Conservation (phyloP, 2,113 vertebrate species). For the Deroptyus accipitrinus region DNA sequence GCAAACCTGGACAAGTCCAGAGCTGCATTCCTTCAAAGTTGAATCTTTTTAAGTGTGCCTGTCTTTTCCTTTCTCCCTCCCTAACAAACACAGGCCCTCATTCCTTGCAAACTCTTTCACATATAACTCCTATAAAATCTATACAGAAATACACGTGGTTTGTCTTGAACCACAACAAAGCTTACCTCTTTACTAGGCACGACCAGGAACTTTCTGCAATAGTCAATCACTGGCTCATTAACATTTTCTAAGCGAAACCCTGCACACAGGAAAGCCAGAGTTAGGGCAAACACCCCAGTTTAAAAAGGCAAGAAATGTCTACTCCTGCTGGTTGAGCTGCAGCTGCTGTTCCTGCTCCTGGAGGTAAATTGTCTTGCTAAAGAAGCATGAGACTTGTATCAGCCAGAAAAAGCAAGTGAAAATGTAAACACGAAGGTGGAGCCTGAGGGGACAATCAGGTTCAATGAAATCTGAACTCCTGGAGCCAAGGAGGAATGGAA, state of each 20-base stretch:
- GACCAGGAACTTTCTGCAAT: not conserved
- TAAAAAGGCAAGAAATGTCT: not conserved
- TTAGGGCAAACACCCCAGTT: not conserved
- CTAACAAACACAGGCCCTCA: not conserved
- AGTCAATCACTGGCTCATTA: not conserved
- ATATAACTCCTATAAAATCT: not conserved
- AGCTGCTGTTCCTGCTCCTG: not conserved
- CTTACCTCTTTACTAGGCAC: slow-evolving; percentile 36
- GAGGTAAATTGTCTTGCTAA: slow-evolving; percentile 68
- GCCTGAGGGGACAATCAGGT: slow-evolving; percentile 50
- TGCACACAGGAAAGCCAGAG: not conserved
- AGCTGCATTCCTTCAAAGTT: slow-evolving; percentile 71
- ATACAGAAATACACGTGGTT: not conserved
- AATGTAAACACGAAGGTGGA: slow-evolving; percentile 86
- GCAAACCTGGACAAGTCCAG: slow-evolving; percentile 50
- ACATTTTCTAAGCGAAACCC: not conserved
- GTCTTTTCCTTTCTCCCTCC: not conserved
- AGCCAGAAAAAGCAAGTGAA: slow-evolving; percentile 79
- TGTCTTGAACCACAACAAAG: not conserved
- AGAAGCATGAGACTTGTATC: slow-evolving; percentile 66
- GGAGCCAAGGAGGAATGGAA: slow-evolving; percentile 29
- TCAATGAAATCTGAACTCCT: slow-evolving; percentile 80
- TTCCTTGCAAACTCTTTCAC: not conserved
- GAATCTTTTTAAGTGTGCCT: slow-evolving; percentile 42
- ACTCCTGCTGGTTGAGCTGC: not conserved